Conservation (phyloP, 2,797 vertebrate genomes). For the Macroramphosus scolopax region DNA sequence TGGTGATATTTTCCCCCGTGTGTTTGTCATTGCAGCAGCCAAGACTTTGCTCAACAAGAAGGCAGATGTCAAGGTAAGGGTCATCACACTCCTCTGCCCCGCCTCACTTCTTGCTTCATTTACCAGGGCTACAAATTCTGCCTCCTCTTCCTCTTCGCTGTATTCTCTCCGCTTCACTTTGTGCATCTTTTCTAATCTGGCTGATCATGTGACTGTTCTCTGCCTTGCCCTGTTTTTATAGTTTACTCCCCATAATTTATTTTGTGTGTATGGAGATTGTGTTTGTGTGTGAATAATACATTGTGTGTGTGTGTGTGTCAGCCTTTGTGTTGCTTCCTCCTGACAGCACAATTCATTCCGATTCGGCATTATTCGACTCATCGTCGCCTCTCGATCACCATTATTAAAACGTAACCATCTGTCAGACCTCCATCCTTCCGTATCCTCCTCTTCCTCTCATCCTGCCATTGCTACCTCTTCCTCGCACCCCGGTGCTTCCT, state of each 20-base stretch:
- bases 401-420: conserved; percentile 63
- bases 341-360: conserved; percentile 34
- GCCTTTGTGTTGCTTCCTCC: conserved; percentile 17
- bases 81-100: conserved; percentile 1
- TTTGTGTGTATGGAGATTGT: too few relatives aligned
- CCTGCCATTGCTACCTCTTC: conserved; percentile 46
- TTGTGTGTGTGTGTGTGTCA: conserved; percentile 3
- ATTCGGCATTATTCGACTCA: conserved; percentile 41
- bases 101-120: background rate
- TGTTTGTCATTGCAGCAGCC: conserved; percentile 78
- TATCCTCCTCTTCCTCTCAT: conserved; percentile 34
- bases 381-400: conserved; percentile 45
- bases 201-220: background rate
- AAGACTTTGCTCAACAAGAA: conserved; percentile 86
- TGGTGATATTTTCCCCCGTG: conserved; percentile 21
- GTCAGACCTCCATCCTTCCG: conserved; percentile 25
- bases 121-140: background rate
- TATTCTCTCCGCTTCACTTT: background rate
- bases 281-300: background rate
- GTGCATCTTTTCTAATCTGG: conserved; percentile 2
- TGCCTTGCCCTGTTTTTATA: too few relatives aligned
- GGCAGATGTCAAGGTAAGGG: conserved; percentile 83
- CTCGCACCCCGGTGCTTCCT: too few relatives aligned
- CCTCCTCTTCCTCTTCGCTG: conserved; percentile 7
- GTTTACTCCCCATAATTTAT: background rate